Evolutionary conservation across 2,888 invertebrate species (phyloP).

Genomic region (Sinhomidia bicolor): DNA sequence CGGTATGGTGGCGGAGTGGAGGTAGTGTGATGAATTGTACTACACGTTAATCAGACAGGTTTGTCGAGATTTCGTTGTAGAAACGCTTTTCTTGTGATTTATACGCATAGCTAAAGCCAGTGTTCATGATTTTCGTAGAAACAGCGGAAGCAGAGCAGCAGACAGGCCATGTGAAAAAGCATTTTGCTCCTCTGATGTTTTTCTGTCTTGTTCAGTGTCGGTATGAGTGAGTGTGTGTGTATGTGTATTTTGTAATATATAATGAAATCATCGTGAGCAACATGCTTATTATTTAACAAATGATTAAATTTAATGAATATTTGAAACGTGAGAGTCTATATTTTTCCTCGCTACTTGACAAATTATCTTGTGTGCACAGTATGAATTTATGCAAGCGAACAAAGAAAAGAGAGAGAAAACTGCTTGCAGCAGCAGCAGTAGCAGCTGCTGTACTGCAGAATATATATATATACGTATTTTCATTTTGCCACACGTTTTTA

Average conservation of each 20-base stretch:
- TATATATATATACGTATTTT: too few species aligned
- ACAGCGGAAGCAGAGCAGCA: too few species aligned
- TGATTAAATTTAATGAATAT: conserved; percentile 46
- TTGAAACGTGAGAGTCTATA: conserved; percentile 14
- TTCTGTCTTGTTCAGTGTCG: conserved; percentile 22
- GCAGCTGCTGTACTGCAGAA: background rate
- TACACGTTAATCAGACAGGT: background rate
- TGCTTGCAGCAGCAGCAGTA: too few species aligned
- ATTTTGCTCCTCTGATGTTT: background rate
- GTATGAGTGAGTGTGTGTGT: background rate
- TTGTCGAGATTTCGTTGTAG: background rate
- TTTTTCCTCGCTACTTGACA: background rate
- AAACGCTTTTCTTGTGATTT: too few species aligned
- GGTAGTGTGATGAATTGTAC: background rate
- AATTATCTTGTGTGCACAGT: conserved; percentile 5
- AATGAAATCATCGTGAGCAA: background rate
- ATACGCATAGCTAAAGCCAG: too few species aligned
- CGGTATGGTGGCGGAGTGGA: background rate
- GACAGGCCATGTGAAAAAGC: too few species aligned
- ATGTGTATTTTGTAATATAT: background rate
- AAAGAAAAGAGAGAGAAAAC: too few species aligned
- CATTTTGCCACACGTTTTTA: too few species aligned
- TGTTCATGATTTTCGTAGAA: too few species aligned
- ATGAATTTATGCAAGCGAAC: too few species aligned
- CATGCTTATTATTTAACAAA: background rate